Percentiles rank a stretch among this genome's conserved stretches.
Conservation (phyloP, 2,888 invertebrate genomes). For the Hyposoter didymator region DNA sequence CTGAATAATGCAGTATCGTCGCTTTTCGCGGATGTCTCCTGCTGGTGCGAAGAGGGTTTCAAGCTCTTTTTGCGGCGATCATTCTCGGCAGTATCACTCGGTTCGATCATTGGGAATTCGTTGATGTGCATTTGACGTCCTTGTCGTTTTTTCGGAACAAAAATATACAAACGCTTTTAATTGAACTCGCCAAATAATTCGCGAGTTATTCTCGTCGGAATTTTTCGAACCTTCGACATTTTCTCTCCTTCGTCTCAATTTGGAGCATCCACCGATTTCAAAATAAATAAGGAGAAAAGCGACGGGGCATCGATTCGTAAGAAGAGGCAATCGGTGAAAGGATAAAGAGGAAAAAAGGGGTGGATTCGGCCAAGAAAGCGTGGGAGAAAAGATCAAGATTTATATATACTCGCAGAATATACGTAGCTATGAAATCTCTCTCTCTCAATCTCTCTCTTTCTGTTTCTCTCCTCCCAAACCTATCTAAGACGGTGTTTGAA, state of each 20-base stretch:
- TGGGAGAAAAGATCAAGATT: slow-evolving; percentile 69
- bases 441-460: slow-evolving; percentile 34
- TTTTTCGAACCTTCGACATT: neutral
- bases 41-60: slow-evolving; percentile 35
- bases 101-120: slow-evolving; percentile 38
- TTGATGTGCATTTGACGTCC: slow-evolving; percentile 18
- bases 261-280: slow-evolving; percentile 29
- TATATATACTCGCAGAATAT: slow-evolving; percentile 23
- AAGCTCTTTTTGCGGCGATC: slow-evolving; percentile 33
- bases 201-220: neutral
- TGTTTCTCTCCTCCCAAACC: slow-evolving; percentile 63
- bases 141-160: neutral
- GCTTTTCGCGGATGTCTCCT: slow-evolving; percentile 47
- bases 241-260: slow-evolving; percentile 17
- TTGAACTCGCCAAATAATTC: neutral
- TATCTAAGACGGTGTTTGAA: slow-evolving; percentile 75
- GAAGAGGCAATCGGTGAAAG: slow-evolving; percentile 64
- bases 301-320: slow-evolving; percentile 56
- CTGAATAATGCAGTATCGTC: slow-evolving; percentile 67
- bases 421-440: slow-evolving; percentile 18
- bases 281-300: slow-evolving; percentile 25
- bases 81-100: slow-evolving; percentile 27
- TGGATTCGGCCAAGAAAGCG: slow-evolving; percentile 58
- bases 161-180: neutral
- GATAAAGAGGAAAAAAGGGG: slow-evolving; percentile 49